Evolutionary conservation across 2,888 invertebrate genomes (phyloP).

Genomic region (Trichogramma evanescens): DNA sequence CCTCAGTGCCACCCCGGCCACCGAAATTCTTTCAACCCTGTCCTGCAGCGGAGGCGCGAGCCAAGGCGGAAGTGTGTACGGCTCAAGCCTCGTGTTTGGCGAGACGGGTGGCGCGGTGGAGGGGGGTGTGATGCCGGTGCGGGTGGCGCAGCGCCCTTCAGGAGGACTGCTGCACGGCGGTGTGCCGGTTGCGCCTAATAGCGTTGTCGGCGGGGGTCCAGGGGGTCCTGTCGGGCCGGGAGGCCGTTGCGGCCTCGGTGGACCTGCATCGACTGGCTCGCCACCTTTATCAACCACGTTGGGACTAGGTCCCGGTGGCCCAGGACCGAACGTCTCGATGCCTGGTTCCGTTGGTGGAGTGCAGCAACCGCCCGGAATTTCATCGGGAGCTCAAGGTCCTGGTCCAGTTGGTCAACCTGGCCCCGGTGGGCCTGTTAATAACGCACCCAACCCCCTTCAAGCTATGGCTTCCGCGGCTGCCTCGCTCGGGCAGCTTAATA

Average conservation of each 20-base stretch:
- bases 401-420: conserved; percentile 4
- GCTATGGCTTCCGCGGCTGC: conserved; percentile 44
- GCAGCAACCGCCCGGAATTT: neutral
- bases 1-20: conserved; percentile 12
- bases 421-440: conserved; percentile 16
- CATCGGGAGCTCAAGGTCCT: conserved; percentile 10
- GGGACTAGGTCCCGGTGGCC: no score
- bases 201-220: conserved; percentile 54
- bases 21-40: conserved; percentile 20
- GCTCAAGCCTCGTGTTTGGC: conserved; percentile 33
- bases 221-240: conserved; percentile 2
- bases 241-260: neutral
- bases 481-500: conserved; percentile 44
- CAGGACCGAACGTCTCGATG: no score
- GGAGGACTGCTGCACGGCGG: conserved; percentile 61
- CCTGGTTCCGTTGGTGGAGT: no score
- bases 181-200: conserved; percentile 59
- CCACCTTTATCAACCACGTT: no score
- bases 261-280: no score
- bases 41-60: conserved; percentile 15
- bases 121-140: conserved; percentile 49
- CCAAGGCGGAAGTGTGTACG: conserved; percentile 24
- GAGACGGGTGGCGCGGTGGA: conserved; percentile 45
- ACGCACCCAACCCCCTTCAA: conserved; percentile 40
- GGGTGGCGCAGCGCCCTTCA: conserved; percentile 57